Percentiles rank a stretch among this genome's conserved stretches.
phyloP scores from a whole-genome alignment of 2,797 vertebrate genomes.

The Pantherophis vulpinus region DNA sequence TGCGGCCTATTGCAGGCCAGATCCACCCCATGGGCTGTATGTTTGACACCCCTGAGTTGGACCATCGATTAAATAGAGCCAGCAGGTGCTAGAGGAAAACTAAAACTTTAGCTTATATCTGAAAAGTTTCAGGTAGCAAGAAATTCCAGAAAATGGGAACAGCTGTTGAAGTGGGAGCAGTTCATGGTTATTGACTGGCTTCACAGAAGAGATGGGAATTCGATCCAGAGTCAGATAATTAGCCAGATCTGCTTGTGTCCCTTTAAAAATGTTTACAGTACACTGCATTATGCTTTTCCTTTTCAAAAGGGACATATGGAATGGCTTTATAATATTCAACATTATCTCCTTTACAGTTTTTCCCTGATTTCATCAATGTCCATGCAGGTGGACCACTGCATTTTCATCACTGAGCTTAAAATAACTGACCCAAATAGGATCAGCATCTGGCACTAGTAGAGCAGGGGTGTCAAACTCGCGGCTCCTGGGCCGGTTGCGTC shows the following conservation, averaged over 20 bases:
- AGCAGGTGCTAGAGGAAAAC: background rate
- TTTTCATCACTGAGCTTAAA: background rate
- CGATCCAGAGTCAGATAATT: background rate
- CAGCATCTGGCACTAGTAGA: background rate
- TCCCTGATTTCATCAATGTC: too few species aligned
- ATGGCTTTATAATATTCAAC: background rate
- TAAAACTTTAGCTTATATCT: background rate
- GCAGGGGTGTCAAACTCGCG: too few species aligned
- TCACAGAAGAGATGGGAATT: background rate
- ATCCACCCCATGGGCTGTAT: accelerated
- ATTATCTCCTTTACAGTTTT: background rate
- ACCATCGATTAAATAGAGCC: background rate
- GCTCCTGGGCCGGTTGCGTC: too few species aligned
- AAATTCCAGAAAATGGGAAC: background rate
- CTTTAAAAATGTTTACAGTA: background rate
- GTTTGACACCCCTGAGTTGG: background rate
- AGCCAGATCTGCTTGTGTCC: background rate
- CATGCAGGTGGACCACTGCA: background rate
- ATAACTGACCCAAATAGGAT: background rate
- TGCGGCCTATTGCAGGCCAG: too few species aligned
- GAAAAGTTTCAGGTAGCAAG: background rate
- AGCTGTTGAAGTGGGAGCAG: background rate
- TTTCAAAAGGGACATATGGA: background rate
- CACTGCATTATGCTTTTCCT: background rate
- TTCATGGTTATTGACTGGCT: background rate